These are phyloP conservation scores for Tachycineta bicolor DNA, from an alignment of 2,113 vertebrate species.

Conservation along the genomic window DNA sequence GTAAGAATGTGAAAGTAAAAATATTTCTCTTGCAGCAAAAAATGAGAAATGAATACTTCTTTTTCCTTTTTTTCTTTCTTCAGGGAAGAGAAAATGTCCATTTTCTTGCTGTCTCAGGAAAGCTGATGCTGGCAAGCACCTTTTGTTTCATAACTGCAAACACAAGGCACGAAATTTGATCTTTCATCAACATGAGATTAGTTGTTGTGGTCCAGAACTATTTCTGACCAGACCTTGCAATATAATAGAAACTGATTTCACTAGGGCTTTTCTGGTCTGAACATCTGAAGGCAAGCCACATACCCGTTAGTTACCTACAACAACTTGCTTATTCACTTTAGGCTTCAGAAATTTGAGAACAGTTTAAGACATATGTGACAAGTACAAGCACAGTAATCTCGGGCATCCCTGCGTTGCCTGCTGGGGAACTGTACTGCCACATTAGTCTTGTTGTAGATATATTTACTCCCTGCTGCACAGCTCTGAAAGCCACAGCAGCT, in stretches of 20 bases:
- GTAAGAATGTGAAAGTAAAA: neutral
- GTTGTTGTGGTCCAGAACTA: neutral
- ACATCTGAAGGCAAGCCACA: neutral
- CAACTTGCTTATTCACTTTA: neutral
- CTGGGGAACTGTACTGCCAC: neutral
- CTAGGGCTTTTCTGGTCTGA: neutral
- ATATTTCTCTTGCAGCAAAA: neutral
- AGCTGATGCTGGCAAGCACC: neutral
- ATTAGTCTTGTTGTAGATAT: neutral
- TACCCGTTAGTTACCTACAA: neutral
- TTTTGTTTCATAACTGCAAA: neutral
- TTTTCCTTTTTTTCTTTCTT: neutral
- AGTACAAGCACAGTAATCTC: neutral
- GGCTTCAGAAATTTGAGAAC: neutral
- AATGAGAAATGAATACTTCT: neutral
- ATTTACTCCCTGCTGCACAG: neutral
- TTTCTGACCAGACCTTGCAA: neutral
- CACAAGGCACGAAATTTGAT: constrained; percentile 2
- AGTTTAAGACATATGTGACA: neutral
- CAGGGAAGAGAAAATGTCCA: neutral
- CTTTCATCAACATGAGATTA: neutral
- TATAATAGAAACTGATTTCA: neutral
- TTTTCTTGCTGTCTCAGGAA: neutral
- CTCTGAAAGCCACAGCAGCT: neutral
- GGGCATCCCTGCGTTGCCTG: neutral